Percentiles rank a stretch among this genome's conserved stretches.
These are phyloP conservation scores for Callyntrura sp. DNA, from an alignment of 2,888 invertebrate species.

Conservation along the genomic window DNA sequence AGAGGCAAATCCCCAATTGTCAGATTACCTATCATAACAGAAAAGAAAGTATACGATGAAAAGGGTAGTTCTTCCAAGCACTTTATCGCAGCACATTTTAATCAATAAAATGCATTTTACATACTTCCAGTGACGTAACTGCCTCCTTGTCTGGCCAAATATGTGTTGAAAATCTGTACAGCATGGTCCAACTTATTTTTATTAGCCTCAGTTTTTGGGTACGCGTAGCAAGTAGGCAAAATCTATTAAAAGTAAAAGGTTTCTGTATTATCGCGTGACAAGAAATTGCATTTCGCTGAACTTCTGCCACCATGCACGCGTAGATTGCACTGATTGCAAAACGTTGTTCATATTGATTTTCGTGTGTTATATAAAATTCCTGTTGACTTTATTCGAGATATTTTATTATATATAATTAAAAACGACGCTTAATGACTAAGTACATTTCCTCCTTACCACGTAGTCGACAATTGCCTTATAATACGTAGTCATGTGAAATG, in stretches of 20 bases:
- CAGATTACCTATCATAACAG: conserved; percentile 86
- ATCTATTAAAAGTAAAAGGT: conserved; percentile 86
- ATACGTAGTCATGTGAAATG: conserved; percentile 92
- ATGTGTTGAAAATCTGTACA: conserved; percentile 89
- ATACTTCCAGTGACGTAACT: conserved; percentile 89
- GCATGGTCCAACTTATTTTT: conserved; percentile 90
- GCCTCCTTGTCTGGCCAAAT: conserved; percentile 88
- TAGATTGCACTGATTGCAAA: no score
- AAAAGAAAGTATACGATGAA: conserved; percentile 5
- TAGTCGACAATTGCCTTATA: conserved; percentile 90
- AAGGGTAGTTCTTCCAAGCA: no score
- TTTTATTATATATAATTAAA: not conserved
- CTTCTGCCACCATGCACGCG: not conserved
- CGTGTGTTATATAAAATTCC: not conserved
- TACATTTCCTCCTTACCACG: conserved; percentile 86
- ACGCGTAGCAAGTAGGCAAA: conserved; percentile 92
- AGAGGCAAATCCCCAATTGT: conserved; percentile 92
- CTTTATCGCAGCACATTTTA: no score
- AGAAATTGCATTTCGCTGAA: conserved; percentile 38
- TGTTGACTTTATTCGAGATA: not conserved
- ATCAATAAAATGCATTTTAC: conserved; percentile 49
- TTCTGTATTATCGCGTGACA: conserved; percentile 53
- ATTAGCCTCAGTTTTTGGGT: conserved; percentile 89
- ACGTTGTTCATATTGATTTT: not conserved
- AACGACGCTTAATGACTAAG: not conserved